phyloP scores from a whole-genome alignment of 2,797 vertebrate genomes.

The Typhlichthys eigenmanni region DNA sequence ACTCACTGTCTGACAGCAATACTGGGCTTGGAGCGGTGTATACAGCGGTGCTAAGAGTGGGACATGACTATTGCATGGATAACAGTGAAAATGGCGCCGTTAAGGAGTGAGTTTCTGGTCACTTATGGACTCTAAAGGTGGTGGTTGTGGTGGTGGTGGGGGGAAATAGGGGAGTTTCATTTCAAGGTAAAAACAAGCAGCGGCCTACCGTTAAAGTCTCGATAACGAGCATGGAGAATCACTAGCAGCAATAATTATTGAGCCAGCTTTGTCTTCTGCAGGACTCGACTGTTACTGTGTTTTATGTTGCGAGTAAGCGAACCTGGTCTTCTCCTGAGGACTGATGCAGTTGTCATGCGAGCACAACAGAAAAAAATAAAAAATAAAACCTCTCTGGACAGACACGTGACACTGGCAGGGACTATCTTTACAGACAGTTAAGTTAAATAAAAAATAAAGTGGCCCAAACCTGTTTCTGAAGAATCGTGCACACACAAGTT shows the following conservation, averaged over 20 bases:
- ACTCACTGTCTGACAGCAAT: conserved; percentile 43
- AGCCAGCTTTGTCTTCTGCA: conserved; percentile 45
- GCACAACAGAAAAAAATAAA: conserved; percentile 48
- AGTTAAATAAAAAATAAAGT: conserved; percentile 72
- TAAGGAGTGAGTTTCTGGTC: conserved; percentile 28
- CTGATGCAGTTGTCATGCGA: conserved; percentile 74
- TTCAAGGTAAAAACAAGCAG: conserved; percentile 28
- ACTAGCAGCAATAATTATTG: conserved; percentile 64
- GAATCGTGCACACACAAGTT: conserved; percentile 84
- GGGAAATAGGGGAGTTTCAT: conserved; percentile 12
- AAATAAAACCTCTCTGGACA: conserved; percentile 67
- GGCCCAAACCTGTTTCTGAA: conserved; percentile 70
- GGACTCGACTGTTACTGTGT: conserved; percentile 25
- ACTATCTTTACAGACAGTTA: conserved; percentile 79
- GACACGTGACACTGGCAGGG: conserved; percentile 79
- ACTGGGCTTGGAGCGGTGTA: conserved; percentile 36
- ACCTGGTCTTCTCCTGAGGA: conserved; percentile 74
- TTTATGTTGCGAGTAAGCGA: conserved; percentile 49
- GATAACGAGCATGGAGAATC: conserved; percentile 34
- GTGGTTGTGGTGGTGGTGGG: conserved; percentile 15
- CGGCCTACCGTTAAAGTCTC: conserved; percentile 25
- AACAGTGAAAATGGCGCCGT: conserved; percentile 29
- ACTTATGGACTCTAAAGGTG: conserved; percentile 31
- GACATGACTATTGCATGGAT: conserved; percentile 31
- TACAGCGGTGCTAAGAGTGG: conserved; percentile 44